These are phyloP conservation scores for Lepus europaeus DNA, from an alignment of 2,113 vertebrate species.

Conservation along the genomic window DNA sequence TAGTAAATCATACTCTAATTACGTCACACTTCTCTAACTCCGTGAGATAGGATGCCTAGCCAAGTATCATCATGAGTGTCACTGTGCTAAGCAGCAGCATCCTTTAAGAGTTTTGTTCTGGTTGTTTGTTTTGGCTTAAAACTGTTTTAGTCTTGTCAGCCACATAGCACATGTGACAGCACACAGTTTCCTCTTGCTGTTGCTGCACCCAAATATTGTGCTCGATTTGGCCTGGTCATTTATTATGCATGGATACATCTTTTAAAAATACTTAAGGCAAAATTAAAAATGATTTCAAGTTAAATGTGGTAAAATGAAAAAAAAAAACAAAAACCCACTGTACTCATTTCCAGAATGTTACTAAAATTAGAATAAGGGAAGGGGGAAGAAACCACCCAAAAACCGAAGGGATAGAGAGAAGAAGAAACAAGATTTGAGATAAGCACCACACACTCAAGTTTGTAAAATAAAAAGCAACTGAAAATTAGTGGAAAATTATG, in stretches of 20 bases:
- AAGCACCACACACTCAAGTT: not conserved
- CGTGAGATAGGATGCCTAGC: not conserved
- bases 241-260: not conserved
- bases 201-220: not conserved
- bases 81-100: not conserved
- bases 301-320: not conserved
- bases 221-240: not conserved
- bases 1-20: not conserved
- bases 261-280: not conserved
- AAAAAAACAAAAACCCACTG: not conserved
- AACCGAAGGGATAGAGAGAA: not conserved
- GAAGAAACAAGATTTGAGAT: not conserved
- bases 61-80: not conserved
- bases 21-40: not conserved
- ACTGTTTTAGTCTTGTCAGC: not conserved
- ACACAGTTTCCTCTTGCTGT: not conserved
- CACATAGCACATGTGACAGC: accelerated
- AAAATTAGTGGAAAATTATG: not conserved
- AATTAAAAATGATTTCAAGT: slow-evolving; percentile 33
- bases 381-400: not conserved
- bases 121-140: not conserved
- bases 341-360: slow-evolving; percentile 21
- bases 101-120: not conserved
- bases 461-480: not conserved
- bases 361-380: slow-evolving; percentile 26